Percentiles rank a stretch among this genome's conserved stretches.
These are phyloP conservation scores for Wasmannia auropunctata DNA, from an alignment of 1,140 invertebrate genomes.

Conservation along the genomic window DNA sequence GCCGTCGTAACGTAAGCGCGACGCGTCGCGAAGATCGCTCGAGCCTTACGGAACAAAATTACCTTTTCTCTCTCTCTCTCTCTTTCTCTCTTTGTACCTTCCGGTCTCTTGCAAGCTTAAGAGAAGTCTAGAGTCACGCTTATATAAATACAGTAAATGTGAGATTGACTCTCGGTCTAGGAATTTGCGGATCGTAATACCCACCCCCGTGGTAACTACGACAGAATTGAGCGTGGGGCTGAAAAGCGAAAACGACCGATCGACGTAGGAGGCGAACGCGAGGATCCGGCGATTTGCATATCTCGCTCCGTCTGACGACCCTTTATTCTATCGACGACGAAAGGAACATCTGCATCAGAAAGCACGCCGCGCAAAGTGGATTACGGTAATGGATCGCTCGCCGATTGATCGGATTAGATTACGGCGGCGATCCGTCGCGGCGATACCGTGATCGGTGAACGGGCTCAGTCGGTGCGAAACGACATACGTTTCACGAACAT, in stretches of 20 bases:
- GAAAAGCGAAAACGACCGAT: not conserved
- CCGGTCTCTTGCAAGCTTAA: not conserved
- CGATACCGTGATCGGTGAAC: conserved; percentile 70
- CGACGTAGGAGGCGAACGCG: conserved; percentile 1
- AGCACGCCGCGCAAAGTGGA: conserved; percentile 77
- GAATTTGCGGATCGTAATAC: not conserved
- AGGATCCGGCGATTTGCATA: conserved; percentile 72
- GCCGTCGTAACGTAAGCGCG: conserved; percentile 39
- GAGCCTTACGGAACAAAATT: conserved; percentile 23
- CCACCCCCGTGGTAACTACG: no score
- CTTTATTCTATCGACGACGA: conserved; percentile 50
- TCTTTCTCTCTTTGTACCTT: not conserved
- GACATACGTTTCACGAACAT: conserved; percentile 69
- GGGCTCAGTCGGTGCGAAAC: conserved; percentile 74
- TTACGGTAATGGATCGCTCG: conserved; percentile 79
- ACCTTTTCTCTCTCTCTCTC: not conserved
- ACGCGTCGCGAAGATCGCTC: conserved; percentile 19
- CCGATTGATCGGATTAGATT: conserved; percentile 70
- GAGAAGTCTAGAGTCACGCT: not conserved
- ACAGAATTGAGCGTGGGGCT: not conserved
- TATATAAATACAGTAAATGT: not conserved
- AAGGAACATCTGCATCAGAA: conserved; percentile 71
- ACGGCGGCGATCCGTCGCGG: conserved; percentile 56
- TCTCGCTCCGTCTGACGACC: conserved; percentile 66
- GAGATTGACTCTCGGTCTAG: not conserved